phyloP scores from a whole-genome alignment of 2,113 vertebrate species.

The Xiphias gladius region DNA sequence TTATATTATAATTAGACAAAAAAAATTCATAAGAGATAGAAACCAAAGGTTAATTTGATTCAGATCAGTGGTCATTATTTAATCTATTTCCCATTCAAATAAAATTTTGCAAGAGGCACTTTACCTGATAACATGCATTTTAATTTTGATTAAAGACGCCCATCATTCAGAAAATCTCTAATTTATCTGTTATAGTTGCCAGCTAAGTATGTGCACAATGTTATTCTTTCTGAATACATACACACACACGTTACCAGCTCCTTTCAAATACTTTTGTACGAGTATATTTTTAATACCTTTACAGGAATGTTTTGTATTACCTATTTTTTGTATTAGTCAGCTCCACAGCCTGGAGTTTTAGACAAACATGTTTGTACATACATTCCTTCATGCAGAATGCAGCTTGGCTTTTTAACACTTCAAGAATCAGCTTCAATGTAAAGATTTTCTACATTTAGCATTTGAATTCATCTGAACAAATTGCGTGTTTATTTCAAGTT shows the following conservation, averaged over 20 bases:
- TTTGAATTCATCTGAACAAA: too few relatives aligned
- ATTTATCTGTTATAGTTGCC: too few relatives aligned
- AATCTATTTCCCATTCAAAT: not conserved
- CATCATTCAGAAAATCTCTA: too few relatives aligned
- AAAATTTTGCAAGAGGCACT: not conserved
- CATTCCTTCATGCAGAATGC: not conserved
- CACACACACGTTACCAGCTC: not conserved
- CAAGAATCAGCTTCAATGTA: not conserved
- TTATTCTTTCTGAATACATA: not conserved
- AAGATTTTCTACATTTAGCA: not conserved
- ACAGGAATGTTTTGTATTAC: not conserved
- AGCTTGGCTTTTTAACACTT: not conserved
- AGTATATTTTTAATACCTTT: not conserved
- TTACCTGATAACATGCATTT: not conserved
- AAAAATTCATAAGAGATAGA: not conserved
- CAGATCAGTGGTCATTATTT: not conserved
- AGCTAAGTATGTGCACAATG: not conserved
- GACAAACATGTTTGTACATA: not conserved
- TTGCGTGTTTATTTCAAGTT: too few relatives aligned
- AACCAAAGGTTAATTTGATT: not conserved
- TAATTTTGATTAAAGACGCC: too few relatives aligned
- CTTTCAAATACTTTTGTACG: too few relatives aligned
- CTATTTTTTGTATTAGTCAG: too few relatives aligned
- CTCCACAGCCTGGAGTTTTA: not conserved
- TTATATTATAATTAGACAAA: too few relatives aligned